Base-by-base conservation (phyloP, 2,888 invertebrate genomes). In the Nomada goodeniana region DNA sequence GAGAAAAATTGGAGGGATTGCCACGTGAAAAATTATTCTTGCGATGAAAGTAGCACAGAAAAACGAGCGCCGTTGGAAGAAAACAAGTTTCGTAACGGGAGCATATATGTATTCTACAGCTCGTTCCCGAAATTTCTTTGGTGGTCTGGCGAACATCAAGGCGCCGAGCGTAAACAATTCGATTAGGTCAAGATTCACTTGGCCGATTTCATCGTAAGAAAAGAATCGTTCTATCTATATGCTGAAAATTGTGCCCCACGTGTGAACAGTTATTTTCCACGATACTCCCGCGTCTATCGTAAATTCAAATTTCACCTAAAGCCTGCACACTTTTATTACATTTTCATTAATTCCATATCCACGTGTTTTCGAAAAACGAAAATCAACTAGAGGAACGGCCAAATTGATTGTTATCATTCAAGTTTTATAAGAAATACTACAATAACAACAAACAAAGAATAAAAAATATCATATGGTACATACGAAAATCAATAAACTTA, bases 141-240 rank as follows among this genome's bases (percentile, higher is more conserved):
- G 80, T 79, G 80, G 67, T 80, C 80, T 80, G 80, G 80, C 36
- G 52, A 80, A 20, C 67, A 63, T 80, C 80, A 80, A 79, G 80
- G 63, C 63, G 44, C 50, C 67, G 65, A 36, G 67, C 67, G 36
- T 79, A 80, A 79, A 80, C 80, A 79, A 79, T 72, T 57, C 57
- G 80, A 73, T 80, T 57, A 61, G 80, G 80, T 79, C 68, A 79
- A 80, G 68, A 80, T 73, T 72, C 67, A 61, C 61, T 71, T 55
- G 79, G 50, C 67, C 60, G 71, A 71, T 67, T 80, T 80, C 55
- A 67, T 59, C 23, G 52, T 9, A 23, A 10, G 26, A 52, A 72
- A 79, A 60, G 44, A 68, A 72, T 64, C 4, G 18, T 11, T 13
- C 20, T 55, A 11, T 64, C 36, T 1, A 20, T 20, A n/a, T 15